Evolutionary conservation across 2,888 invertebrate species (phyloP).

Genomic region (Nudaria mundana): DNA sequence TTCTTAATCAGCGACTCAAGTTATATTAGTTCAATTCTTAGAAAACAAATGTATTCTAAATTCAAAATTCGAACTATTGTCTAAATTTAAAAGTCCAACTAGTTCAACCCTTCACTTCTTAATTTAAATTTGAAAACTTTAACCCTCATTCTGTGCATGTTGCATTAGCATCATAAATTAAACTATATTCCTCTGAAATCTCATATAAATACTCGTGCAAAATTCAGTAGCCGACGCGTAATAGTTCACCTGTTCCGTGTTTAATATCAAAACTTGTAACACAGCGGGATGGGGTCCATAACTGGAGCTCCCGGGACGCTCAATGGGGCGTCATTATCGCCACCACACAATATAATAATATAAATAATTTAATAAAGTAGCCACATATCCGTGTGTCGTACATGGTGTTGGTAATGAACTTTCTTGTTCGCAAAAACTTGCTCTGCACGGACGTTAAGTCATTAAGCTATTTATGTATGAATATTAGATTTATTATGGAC

Average conservation of each 20-base stretch:
- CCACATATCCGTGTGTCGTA: background rate
- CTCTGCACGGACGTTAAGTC: background rate
- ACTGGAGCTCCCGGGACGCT: constrained; percentile 22
- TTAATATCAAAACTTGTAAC: constrained; percentile 22
- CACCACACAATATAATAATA: constrained; percentile 25
- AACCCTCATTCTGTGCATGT: background rate
- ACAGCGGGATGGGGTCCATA: constrained; percentile 28
- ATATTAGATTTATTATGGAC: background rate
- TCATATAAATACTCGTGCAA: constrained; percentile 3
- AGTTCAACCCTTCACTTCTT: too few relatives aligned
- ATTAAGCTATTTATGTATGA: background rate
- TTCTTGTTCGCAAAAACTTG: constrained; percentile 4
- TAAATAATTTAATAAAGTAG: constrained; percentile 1
- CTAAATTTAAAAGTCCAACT: too few relatives aligned
- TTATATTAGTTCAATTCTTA: too few relatives aligned
- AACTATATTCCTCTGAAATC: background rate
- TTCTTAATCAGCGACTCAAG: too few relatives aligned
- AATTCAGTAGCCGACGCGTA: constrained; percentile 13
- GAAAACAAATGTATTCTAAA: too few relatives aligned
- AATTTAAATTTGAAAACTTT: background rate
- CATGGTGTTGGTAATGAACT: background rate
- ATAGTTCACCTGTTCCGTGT: constrained; percentile 18
- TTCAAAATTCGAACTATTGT: too few relatives aligned
- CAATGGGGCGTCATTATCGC: constrained; percentile 32
- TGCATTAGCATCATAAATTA: background rate